Percentiles rank a stretch among this genome's conserved stretches.
Conservation (phyloP, 2,113 vertebrate genomes). For the Buteo buteo region DNA sequence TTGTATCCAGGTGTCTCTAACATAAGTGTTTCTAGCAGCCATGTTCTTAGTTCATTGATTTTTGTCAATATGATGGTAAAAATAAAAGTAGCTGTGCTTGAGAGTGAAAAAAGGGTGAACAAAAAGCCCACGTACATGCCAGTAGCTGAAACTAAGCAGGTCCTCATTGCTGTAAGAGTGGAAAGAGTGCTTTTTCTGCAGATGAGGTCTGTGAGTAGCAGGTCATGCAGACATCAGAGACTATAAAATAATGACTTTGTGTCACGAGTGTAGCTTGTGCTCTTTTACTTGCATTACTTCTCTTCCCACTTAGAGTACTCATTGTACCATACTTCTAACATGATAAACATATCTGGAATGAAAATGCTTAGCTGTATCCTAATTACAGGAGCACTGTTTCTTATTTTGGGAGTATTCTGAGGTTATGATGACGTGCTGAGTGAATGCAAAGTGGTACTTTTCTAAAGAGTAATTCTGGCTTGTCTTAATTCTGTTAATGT, state of each 20-base stretch:
- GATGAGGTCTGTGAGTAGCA: neutral
- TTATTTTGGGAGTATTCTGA: neutral
- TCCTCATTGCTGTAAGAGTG: neutral
- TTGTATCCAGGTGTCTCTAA: neutral
- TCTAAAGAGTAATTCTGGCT: neutral
- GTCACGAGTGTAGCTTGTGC: neutral
- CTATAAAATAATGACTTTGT: neutral
- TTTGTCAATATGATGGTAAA: neutral
- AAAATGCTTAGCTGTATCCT: neutral
- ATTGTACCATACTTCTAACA: neutral
- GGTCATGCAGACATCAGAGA: neutral
- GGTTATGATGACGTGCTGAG: neutral
- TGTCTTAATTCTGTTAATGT: rapidly evolving
- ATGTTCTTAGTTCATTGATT: neutral
- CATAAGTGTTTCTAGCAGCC: neutral
- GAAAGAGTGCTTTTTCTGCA: neutral
- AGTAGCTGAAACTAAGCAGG: neutral
- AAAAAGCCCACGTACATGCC: neutral
- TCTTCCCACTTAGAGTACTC: neutral
- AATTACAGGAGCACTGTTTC: neutral
- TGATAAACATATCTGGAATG: neutral
- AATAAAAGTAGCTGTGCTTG: neutral
- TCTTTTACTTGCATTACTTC: neutral
- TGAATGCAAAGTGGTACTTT: neutral
- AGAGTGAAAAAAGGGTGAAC: neutral